phyloP scores from a whole-genome alignment of 2,888 invertebrate genomes.

The Invenusta paracnida region DNA sequence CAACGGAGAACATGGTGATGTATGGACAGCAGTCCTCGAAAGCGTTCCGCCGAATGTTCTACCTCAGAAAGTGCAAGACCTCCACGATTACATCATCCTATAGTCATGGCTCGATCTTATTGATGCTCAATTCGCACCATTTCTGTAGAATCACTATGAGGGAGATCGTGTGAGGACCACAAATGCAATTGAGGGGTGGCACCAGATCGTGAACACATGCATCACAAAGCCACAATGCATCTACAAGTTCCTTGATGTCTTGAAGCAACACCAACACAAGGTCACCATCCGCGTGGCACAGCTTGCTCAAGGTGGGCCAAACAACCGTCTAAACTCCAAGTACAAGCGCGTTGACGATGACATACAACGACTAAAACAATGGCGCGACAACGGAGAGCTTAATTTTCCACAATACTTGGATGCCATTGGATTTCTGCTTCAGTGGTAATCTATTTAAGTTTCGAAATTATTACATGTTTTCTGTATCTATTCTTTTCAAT shows the following conservation, averaged over 20 bases:
- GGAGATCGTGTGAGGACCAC: neutral
- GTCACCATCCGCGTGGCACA: constrained; percentile 5
- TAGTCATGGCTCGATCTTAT: constrained; percentile 8
- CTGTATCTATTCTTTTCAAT: no score
- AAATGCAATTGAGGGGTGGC: constrained; percentile 13
- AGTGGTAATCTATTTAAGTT: no score
- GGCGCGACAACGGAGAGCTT: neutral
- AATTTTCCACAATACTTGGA: neutral
- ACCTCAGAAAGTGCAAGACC: constrained; percentile 6
- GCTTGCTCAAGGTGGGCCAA: neutral
- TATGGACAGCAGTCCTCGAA: neutral
- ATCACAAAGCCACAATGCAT: constrained; percentile 1
- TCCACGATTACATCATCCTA: neutral
- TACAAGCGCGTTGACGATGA: neutral
- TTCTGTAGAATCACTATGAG: constrained; percentile 12
- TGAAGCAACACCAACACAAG: constrained; percentile 9
- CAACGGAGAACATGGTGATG: constrained; percentile 6
- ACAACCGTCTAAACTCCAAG: neutral
- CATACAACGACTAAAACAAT: neutral
- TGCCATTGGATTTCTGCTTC: no score
- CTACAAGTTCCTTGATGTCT: constrained; percentile 1
- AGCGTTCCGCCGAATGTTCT: constrained; percentile 1
- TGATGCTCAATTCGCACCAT: constrained; percentile 10
- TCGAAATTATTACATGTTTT: no score
- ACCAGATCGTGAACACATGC: neutral